Evolutionary conservation across 2,888 invertebrate species (phyloP).

Genomic region (Lapara coniferarum): DNA sequence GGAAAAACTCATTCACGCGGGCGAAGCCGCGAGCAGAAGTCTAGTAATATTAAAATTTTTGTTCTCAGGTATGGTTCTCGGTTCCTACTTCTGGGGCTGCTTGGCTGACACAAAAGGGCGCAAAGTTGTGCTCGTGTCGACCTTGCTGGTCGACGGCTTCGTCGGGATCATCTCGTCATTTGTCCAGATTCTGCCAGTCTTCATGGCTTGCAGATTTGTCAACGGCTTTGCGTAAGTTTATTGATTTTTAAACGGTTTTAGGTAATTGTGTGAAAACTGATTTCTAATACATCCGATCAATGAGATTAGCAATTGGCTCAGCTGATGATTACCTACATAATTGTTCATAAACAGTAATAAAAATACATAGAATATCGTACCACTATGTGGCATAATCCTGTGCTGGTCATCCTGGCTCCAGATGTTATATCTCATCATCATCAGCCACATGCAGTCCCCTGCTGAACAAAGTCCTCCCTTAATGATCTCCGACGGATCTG

Average conservation of each 20-base stretch:
- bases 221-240: slow-evolving; percentile 91
- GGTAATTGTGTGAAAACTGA: too few species aligned
- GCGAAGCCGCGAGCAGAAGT: too few species aligned
- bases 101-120: slow-evolving; percentile 93
- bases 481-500: too few species aligned
- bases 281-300: too few species aligned
- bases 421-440: too few species aligned
- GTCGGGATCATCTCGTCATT: slow-evolving; percentile 89
- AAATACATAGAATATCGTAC: neutral
- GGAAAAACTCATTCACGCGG: too few species aligned
- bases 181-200: slow-evolving; percentile 88
- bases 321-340: too few species aligned
- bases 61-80: slow-evolving; percentile 89
- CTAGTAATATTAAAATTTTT: neutral
- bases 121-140: slow-evolving; percentile 88
- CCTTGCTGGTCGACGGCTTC: slow-evolving; percentile 88
- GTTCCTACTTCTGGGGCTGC: slow-evolving; percentile 93
- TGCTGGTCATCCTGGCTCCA: too few species aligned
- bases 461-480: too few species aligned
- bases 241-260: too few species aligned
- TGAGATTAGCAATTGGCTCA: too few species aligned
- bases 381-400: neutral
- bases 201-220: slow-evolving; percentile 88
- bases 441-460: too few species aligned
- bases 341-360: neutral